phyloP scores from a whole-genome alignment of 2,113 vertebrate species.

The Gavialis gangeticus region DNA sequence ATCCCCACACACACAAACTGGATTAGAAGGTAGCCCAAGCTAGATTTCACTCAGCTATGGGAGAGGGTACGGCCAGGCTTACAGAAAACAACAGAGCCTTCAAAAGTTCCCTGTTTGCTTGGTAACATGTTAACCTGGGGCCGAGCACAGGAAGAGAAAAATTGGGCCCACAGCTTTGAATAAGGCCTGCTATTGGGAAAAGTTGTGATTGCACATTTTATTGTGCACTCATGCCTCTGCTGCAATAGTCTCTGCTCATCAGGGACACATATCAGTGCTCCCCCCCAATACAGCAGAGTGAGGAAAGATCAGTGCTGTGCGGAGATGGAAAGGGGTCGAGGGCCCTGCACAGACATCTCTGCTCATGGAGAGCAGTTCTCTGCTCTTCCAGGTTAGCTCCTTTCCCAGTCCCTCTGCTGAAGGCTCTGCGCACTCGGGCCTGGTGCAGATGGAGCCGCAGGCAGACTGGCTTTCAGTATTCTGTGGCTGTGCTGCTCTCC shows the following conservation, averaged over 20 bases:
- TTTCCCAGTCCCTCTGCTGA: fast-evolving
- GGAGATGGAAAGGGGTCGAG: background rate
- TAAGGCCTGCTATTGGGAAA: background rate
- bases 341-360: background rate
- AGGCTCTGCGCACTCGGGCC: background rate
- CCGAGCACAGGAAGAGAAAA: background rate
- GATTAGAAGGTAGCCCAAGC: background rate
- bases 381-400: background rate
- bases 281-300: background rate
- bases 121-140: background rate
- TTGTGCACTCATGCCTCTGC: background rate
- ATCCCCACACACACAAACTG: background rate
- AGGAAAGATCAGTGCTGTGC: background rate
- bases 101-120: background rate
- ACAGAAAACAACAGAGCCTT: background rate
- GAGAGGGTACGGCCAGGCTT: background rate
- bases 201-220: too few relatives aligned
- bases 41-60: background rate
- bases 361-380: background rate
- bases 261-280: background rate
- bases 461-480: background rate
- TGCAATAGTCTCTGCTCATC: background rate
- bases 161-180: background rate
- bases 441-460: background rate
- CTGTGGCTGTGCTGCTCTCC: fast-evolving